A percentile compares a stretch with the other conserved stretches of the same genome.
Evolutionary conservation across 2,797 vertebrate species (phyloP).

Genomic region (Choloepus didactylus): DNA sequence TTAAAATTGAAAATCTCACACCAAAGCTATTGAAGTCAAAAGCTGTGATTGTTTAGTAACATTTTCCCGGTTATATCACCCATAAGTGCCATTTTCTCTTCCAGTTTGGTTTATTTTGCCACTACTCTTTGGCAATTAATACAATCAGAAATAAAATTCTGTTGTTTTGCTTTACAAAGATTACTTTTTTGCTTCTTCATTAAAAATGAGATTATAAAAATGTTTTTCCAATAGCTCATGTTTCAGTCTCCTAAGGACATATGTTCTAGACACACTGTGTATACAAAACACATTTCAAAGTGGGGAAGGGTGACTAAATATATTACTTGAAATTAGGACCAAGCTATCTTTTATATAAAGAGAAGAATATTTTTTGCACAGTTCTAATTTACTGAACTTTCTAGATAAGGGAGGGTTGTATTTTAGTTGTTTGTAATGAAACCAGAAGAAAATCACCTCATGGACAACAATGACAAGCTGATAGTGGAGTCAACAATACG

Average conservation of each 20-base stretch:
- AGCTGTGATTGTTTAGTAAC: constrained; percentile 59
- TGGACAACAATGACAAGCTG: not conserved
- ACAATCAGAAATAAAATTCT: constrained; percentile 64
- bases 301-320: not conserved
- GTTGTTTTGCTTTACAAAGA: constrained; percentile 62
- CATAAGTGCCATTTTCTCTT: constrained; percentile 70
- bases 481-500: not conserved
- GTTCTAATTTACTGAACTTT: not conserved
- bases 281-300: not conserved
- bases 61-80: constrained; percentile 57
- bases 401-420: not conserved
- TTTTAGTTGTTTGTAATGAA: not conserved
- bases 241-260: not conserved
- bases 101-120: constrained; percentile 65
- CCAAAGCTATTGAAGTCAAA: constrained; percentile 78
- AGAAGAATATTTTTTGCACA: not conserved
- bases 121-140: constrained; percentile 65
- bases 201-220: constrained; percentile 65
- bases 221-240: not conserved
- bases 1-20: constrained; percentile 77
- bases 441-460: not conserved
- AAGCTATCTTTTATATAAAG: not conserved
- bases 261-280: not conserved
- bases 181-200: constrained; percentile 62
- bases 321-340: not conserved